Conservation (phyloP, 2,888 invertebrate species). For the Sphaerophoria taeniata region DNA sequence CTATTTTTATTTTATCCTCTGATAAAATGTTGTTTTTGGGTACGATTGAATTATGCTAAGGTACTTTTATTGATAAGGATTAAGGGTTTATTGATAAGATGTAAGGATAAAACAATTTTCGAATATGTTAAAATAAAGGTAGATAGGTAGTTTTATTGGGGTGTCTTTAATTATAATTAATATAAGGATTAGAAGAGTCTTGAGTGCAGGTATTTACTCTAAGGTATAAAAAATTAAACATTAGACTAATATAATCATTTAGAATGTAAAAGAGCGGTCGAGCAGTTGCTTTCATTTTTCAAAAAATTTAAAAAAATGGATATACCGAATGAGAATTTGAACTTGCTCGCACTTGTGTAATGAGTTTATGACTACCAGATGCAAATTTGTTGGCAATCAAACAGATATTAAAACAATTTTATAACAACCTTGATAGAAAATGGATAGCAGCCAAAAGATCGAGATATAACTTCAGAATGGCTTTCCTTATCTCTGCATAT, state of each 20-base stretch:
- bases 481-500: conserved; percentile 18
- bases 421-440: conserved; percentile 30
- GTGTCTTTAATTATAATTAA: too few species aligned
- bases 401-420: not conserved
- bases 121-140: too few species aligned
- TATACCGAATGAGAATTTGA: not conserved
- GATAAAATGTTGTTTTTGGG: too few species aligned
- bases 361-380: not conserved
- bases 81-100: too few species aligned
- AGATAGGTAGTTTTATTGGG: too few species aligned
- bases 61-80: too few species aligned
- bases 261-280: not conserved
- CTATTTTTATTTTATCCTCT: too few species aligned
- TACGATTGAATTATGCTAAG: too few species aligned
- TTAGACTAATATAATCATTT: not conserved
- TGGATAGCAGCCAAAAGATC: conserved; percentile 58
- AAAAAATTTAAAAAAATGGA: not conserved
- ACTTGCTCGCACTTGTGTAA: not conserved
- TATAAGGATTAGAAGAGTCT: too few species aligned
- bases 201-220: too few species aligned
- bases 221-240: not conserved
- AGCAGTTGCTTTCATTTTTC: too few species aligned
- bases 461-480: conserved; percentile 29
- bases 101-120: too few species aligned
- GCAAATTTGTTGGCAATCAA: conserved; percentile 9